Evolutionary conservation across 2,888 invertebrate species (phyloP).

Genomic region (Limnephilus auricula): DNA sequence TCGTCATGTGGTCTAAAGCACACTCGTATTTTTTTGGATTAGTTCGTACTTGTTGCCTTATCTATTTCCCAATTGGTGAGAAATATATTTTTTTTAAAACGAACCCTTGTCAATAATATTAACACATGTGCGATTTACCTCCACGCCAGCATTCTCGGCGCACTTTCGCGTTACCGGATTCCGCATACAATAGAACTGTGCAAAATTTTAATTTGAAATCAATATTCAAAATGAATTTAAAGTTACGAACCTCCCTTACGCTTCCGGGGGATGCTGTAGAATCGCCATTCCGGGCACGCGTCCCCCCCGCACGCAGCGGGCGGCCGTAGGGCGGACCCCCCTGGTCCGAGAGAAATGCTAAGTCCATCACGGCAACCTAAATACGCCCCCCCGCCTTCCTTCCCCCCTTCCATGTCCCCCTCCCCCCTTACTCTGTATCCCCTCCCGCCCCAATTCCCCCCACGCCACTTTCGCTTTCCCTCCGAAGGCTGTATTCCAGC

Average conservation of each 20-base stretch:
- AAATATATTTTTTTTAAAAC: not conserved
- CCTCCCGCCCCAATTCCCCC: conserved; percentile 28
- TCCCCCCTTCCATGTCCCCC: conserved; percentile 12
- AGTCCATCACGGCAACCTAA: conserved; percentile 66
- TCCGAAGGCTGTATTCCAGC: conserved; percentile 51
- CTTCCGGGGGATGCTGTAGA: conserved; percentile 57
- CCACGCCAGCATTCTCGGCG: too few species aligned
- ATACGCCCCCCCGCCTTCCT: conserved; percentile 60
- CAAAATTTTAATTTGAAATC: conserved; percentile 6
- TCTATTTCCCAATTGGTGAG: too few species aligned
- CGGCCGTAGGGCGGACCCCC: conserved; percentile 35
- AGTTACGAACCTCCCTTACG: conserved; percentile 47
- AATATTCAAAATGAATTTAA: conserved; percentile 22
- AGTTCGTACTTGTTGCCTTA: too few species aligned
- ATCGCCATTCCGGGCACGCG: conserved; percentile 66
- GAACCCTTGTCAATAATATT: not conserved
- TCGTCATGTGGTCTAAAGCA: too few species aligned
- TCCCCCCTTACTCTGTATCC: conserved; percentile 4
- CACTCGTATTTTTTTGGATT: too few species aligned
- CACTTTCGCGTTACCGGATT: not conserved
- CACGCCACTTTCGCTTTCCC: not conserved
- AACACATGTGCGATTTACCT: not conserved
- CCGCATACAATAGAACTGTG: not conserved
- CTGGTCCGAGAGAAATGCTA: conserved; percentile 66
- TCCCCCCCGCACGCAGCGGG: conserved; percentile 43